Evolutionary conservation across 2,113 vertebrate species (phyloP).

Genomic region (Rhynchomys soricoides): DNA sequence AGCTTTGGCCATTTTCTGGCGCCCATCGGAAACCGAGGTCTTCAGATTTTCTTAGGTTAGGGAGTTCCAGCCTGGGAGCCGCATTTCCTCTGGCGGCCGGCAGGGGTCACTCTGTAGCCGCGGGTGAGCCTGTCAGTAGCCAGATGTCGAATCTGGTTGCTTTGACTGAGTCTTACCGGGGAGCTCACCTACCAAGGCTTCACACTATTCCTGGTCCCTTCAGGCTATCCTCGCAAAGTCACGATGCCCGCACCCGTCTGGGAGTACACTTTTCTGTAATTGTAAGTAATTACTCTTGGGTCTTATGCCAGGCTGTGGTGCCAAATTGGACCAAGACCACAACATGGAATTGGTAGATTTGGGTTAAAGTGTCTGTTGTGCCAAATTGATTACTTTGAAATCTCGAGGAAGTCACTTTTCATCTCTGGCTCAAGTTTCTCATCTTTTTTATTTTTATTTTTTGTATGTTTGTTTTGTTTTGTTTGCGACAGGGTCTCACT

Average conservation of each 20-base stretch:
- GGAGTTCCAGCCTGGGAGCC: no score
- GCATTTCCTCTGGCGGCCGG: background rate
- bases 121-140: background rate
- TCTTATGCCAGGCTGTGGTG: background rate
- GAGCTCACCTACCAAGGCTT: background rate
- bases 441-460: background rate
- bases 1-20: background rate
- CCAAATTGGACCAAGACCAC: background rate
- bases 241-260: background rate
- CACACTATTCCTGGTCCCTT: background rate
- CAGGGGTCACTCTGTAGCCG: slow-evolving; percentile 72
- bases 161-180: background rate
- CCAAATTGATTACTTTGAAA: background rate
- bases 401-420: background rate
- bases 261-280: background rate
- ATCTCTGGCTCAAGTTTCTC: slow-evolving; percentile 35
- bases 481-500: background rate
- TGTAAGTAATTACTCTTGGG: background rate
- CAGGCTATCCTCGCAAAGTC: background rate
- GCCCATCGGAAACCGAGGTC: background rate
- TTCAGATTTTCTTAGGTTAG: background rate
- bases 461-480: background rate
- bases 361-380: background rate
- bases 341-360: background rate
- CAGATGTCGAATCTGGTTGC: background rate